Base-by-base conservation (phyloP, 2,797 vertebrate species). In the Epinephelus coioides region DNA sequence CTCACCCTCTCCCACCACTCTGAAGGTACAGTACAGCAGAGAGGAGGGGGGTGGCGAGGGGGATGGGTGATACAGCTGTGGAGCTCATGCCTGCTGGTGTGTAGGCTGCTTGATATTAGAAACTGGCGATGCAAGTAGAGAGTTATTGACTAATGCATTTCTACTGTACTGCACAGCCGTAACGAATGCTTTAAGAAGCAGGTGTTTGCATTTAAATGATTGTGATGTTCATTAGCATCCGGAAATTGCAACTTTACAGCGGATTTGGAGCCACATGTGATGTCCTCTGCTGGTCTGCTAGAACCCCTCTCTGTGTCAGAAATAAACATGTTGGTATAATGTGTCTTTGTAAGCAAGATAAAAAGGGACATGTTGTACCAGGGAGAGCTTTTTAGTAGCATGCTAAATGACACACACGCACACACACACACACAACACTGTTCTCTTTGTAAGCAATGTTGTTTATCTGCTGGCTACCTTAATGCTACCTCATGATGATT, bases 1-100 rank as follows among this genome's bases (percentile, higher is more conserved):
- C 97, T 99, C 81, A 99, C 98, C 4, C 95, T 99, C 71, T 99
- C 97, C 69, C 98, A 99, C 91, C 97, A 99, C 92, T 99, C 98
- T 4, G 97, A 99, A 97, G 98, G 98, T 99, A 96, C 88, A 93
- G 47, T 53, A 61, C 23, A 65, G 49, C 50, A 17, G 57, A 23
- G 40, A 27, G 1, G 15, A 3, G 40, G 23, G 25, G 0, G 61
- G 19, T 34, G 34, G 34, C 7, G 34, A 8, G 18, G 50, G 38
- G 47, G 25, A 30, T 43, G 70, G 49, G 67, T 51, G 74, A 40
- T 64, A 73, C 76, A 79, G 67, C 81, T 79, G 73, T 71, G 59
- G 50, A 57, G 66, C 76, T 63, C 61, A 44, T 64, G 53, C 71
- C 79, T 81, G 71, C 83, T 81, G 69, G 23, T 68, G 72, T 86